These are phyloP conservation scores for Choloepus hoffmanni DNA, from an alignment of 2,113 vertebrate genomes.

Conservation along the genomic window DNA sequence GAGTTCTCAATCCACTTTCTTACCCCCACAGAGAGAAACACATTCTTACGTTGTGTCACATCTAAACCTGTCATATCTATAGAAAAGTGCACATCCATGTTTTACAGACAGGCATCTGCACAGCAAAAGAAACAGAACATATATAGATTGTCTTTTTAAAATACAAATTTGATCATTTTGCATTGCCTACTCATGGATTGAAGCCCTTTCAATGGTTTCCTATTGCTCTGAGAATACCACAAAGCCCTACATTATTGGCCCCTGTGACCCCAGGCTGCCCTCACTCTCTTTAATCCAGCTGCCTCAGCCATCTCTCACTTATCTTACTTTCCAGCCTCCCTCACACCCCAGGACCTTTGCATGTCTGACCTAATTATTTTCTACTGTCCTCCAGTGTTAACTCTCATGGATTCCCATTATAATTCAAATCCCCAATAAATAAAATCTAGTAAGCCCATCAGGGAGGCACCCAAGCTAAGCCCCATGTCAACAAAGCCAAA, in stretches of 20 bases:
- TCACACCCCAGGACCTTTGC: background rate
- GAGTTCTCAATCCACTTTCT: background rate
- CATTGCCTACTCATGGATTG: background rate
- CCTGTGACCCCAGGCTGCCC: background rate
- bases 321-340: background rate
- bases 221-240: background rate
- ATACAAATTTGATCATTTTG: background rate
- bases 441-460: too few relatives aligned
- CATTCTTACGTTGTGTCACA: background rate
- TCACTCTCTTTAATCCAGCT: background rate
- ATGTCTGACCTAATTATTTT: background rate
- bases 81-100: background rate
- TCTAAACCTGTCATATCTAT: background rate
- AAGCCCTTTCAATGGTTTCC: background rate
- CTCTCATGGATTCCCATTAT: background rate
- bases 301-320: background rate
- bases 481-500: too few relatives aligned
- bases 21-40: background rate
- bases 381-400: background rate
- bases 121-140: background rate
- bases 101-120: background rate
- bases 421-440: background rate
- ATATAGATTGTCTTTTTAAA: background rate
- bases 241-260: background rate
- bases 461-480: too few relatives aligned